Evolutionary conservation across 2,797 vertebrate species (phyloP), one percentile per base, ranked within the genome.

Genomic region (Sebastes umbrosus): DNA sequence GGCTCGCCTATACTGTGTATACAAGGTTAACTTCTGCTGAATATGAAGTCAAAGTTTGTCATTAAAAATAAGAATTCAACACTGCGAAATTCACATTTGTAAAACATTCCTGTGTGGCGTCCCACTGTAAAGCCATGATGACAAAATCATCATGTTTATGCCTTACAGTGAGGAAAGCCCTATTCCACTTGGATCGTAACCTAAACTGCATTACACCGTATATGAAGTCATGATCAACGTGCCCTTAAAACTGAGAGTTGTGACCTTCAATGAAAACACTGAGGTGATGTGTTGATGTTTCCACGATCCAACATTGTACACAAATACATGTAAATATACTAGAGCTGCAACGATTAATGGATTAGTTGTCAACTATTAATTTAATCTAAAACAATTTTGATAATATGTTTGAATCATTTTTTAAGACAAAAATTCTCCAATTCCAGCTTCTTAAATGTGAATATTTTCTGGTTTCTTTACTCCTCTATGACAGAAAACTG

Each of bases 1-100:
- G 83, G 82, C 90, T 92, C 80, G 58, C 14, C 46, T 31, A n/a
- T 74, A 14, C 55, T 13, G 4, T 67, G 58, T 59, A 63, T 64
- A 64, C 34, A 67, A 67, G 62, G 52, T 76, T 76, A 68, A 69
- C 31, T n/a, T 78, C n/a, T 79, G 66, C 75, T 79, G 22, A 55
- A 63, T 50, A 58, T 63, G 20, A 82, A 52, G 52, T 66, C 27
- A 69, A 32, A 39, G 43, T 46, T 11, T 69, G 24, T 75, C 69
- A 13, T 58, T 25, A 34, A 79, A 74, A 62, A 58, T 25, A 22
- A 70, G 43, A 69, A 62, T 54, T 73, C 55, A 70, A 4, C 57
- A 39, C 14, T 27, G 32, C 20, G 25, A 54, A 63, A 57, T 24
- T 80, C 34, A 67, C 27, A 55, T 87, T 77, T 67, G 54, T n/a